Evolutionary conservation across 2,797 vertebrate species (phyloP), one percentile per base, ranked within the genome.

Genomic region (Enteromius trimaculatus): DNA sequence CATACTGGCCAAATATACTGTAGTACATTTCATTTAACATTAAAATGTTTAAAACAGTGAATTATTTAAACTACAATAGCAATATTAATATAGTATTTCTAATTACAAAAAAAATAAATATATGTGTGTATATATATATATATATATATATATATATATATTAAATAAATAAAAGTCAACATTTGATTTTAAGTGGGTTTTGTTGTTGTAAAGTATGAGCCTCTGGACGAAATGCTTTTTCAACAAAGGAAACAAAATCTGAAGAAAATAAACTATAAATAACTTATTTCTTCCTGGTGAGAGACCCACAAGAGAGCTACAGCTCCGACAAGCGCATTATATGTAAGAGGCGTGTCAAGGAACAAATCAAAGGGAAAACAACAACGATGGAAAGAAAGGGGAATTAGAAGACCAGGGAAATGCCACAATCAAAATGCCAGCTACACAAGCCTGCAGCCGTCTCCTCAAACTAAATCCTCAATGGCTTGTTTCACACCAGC

Each of bases 311-410:
- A 37, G 11, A 79, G 26, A 37, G 44, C 44, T 51, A n/a, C 62
- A 65, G 10, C 77, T 49, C 44, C 0, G 7, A 47, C 44, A 79
- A 79, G 66, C 11, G 34, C 34, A 65, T 79, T 66, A 49, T 42
- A 34, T 66, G 26, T 51, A 31, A 66, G 42, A 66, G 19, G 29
- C 31, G 4, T 44, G 26, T 51, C 29, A 34, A 29, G 6, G 44
- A 68, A 79, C 21, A 51, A 39, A 17, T 68, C 29, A 79, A 66
- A 66, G 1, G n/a, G 23, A 23, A 78, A 65, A 51, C 77, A 66
- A 66, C 55, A 29, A 44, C 4, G 66, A 66, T 3, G 13, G 64
- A 10, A 79, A 34, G 11, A 66, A 66, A 66, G 23, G 19, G 26
- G 62, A 79, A 49, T 65, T 29, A 65, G 31, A 64, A 17, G 19